Evolutionary conservation across 2,797 vertebrate species (phyloP).

Genomic region (Gouania willdenowi): DNA sequence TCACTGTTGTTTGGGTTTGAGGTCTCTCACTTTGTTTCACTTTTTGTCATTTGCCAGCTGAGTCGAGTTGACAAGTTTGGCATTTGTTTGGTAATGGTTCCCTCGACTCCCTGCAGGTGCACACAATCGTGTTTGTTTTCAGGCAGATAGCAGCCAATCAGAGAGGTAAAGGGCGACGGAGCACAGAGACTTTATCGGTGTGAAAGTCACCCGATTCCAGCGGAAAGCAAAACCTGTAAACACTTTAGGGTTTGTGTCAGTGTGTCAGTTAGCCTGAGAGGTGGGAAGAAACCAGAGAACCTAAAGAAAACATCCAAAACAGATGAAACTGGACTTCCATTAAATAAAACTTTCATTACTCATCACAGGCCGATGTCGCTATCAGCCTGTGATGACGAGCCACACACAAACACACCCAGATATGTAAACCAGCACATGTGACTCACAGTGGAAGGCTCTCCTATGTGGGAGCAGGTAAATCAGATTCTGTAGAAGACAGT

Average conservation of each 20-base stretch:
- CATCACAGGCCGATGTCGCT: no score
- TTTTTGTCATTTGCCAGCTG: constrained; percentile 25
- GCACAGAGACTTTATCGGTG: constrained; percentile 20
- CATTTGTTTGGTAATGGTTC: constrained; percentile 48
- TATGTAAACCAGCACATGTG: no score
- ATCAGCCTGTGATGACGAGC: constrained; percentile 1
- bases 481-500: no score
- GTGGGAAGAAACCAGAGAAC: no score
- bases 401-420: no score
- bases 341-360: no score
- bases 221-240: constrained; percentile 2
- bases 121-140: constrained; percentile 54
- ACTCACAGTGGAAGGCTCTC: no score
- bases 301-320: no score
- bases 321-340: no score
- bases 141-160: constrained; percentile 23
- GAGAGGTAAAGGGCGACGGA: constrained; percentile 11
- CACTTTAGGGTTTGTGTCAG: constrained; percentile 5
- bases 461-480: no score
- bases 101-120: constrained; percentile 56
- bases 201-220: background rate
- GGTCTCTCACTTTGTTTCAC: constrained; percentile 21
- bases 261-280: constrained; percentile 2
- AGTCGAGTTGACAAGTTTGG: constrained; percentile 37
- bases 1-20: constrained; percentile 52